A percentile compares a stretch with the other conserved stretches of the same genome.
phyloP scores from a whole-genome alignment of 2,888 invertebrate species.

The Exocentrus adspersus region DNA sequence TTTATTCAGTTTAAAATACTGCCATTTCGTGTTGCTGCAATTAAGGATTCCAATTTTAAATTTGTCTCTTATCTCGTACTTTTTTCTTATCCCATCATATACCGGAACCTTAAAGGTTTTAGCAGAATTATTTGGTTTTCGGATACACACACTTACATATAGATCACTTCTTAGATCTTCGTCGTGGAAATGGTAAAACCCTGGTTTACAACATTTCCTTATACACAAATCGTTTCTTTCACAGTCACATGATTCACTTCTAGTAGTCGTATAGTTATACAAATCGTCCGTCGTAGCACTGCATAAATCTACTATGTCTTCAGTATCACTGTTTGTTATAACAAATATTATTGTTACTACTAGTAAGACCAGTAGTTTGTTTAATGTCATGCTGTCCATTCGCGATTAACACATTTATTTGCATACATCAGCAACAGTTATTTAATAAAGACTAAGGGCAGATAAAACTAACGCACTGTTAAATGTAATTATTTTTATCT shows the following conservation, averaged over 20 bases:
- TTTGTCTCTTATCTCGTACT: neutral
- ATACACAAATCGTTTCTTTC: neutral
- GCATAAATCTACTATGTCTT: neutral
- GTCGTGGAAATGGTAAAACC: slow-evolving; percentile 25
- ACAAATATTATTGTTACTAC: neutral
- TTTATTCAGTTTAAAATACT: slow-evolving; percentile 23
- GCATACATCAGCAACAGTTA: neutral
- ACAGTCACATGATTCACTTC: neutral
- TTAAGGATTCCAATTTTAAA: slow-evolving; percentile 11
- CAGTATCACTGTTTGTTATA: neutral
- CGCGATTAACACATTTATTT: neutral
- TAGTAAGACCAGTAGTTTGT: neutral
- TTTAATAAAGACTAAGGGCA: neutral
- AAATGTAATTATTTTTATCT: neutral
- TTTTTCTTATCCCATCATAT: slow-evolving; percentile 2
- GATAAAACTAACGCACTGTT: neutral
- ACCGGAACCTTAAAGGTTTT: slow-evolving; percentile 1
- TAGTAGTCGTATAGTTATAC: neutral
- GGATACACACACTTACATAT: slow-evolving; percentile 6
- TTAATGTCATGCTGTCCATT: neutral
- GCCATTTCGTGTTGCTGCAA: slow-evolving; percentile 8
- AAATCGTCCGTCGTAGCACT: neutral
- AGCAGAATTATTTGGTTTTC: neutral
- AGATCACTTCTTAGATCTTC: slow-evolving; percentile 12
- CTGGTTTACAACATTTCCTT: neutral